phyloP scores from a whole-genome alignment of 2,888 invertebrate species.

The Ferrisia virgata region DNA sequence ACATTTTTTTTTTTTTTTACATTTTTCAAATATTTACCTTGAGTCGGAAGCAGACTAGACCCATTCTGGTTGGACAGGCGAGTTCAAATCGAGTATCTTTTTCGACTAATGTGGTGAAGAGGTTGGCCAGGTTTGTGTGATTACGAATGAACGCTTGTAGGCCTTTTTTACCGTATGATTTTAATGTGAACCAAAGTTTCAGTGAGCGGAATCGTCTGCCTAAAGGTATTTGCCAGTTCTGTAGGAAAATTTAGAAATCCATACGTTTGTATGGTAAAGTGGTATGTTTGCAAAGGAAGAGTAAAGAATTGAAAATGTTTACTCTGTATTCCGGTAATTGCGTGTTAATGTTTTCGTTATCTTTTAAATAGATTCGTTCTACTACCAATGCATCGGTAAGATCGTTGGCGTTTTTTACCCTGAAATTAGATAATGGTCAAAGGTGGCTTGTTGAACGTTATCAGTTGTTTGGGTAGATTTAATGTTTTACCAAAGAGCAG shows the following conservation, averaged over 20 bases:
- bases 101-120: slow-evolving; percentile 70
- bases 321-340: slow-evolving; percentile 62
- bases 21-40: slow-evolving; percentile 59
- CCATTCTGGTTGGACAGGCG: slow-evolving; percentile 68
- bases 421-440: slow-evolving; percentile 50
- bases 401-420: slow-evolving; percentile 75
- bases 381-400: slow-evolving; percentile 85
- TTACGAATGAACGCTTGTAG: slow-evolving; percentile 73
- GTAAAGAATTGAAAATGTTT: slow-evolving; percentile 47
- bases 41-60: slow-evolving; percentile 85
- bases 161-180: slow-evolving; percentile 77
- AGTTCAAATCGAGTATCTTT: slow-evolving; percentile 77
- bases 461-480: too few species aligned
- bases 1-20: background rate
- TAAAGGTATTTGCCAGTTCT: slow-evolving; percentile 84
- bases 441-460: background rate
- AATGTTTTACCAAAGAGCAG: slow-evolving; percentile 72
- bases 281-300: background rate
- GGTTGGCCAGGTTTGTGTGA: slow-evolving; percentile 70
- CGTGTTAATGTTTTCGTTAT: slow-evolving; percentile 63
- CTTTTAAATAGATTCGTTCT: slow-evolving; percentile 77
- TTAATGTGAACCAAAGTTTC: slow-evolving; percentile 90
- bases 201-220: slow-evolving; percentile 84
- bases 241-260: slow-evolving; percentile 53
- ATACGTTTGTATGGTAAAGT: background rate